Evolutionary conservation across 92 coral and sea anemone genomes (phyloP).

Genomic region (Siderastrea radians): DNA sequence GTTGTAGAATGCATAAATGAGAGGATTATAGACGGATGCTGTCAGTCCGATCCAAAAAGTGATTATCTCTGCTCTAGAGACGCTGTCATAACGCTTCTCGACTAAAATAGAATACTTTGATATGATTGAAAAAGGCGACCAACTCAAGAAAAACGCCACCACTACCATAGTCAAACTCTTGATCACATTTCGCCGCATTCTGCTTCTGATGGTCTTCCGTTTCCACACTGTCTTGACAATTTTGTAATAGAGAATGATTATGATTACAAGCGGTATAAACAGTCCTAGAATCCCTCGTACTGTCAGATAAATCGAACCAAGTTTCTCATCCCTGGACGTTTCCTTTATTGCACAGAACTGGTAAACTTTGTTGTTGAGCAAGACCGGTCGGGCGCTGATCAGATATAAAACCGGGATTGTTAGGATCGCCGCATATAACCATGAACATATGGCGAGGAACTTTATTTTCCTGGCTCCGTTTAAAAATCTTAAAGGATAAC

Average conservation of each 20-base stretch:
- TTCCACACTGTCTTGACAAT: constrained; percentile 74
- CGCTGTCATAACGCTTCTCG: constrained; percentile 27
- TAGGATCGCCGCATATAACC: constrained; percentile 69
- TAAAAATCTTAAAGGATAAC: constrained; percentile 66
- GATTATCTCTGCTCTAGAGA: constrained; percentile 68
- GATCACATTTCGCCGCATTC: constrained; percentile 67
- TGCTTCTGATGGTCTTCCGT: constrained; percentile 49
- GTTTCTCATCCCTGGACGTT: constrained; percentile 37
- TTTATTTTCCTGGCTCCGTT: constrained; percentile 67
- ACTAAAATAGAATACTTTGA: constrained; percentile 64
- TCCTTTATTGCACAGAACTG: constrained; percentile 75
- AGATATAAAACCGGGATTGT: constrained; percentile 67
- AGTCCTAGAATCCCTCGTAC: constrained; percentile 70
- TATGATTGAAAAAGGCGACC: constrained; percentile 82
- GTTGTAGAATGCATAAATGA: constrained; percentile 84
- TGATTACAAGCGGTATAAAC: constrained; percentile 53
- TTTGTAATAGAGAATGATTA: constrained; percentile 67
- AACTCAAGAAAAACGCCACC: constrained; percentile 76
- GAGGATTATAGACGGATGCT: constrained; percentile 82
- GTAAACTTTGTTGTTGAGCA: constrained; percentile 34
- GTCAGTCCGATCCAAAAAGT: constrained; percentile 87
- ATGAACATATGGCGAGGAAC: constrained; percentile 64
- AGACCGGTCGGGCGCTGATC: constrained; percentile 62
- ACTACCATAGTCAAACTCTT: constrained; percentile 78
- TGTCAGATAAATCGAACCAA: constrained; percentile 64